phyloP scores from a whole-genome alignment of 2,888 invertebrate species.

The Hydriomena furcata region DNA sequence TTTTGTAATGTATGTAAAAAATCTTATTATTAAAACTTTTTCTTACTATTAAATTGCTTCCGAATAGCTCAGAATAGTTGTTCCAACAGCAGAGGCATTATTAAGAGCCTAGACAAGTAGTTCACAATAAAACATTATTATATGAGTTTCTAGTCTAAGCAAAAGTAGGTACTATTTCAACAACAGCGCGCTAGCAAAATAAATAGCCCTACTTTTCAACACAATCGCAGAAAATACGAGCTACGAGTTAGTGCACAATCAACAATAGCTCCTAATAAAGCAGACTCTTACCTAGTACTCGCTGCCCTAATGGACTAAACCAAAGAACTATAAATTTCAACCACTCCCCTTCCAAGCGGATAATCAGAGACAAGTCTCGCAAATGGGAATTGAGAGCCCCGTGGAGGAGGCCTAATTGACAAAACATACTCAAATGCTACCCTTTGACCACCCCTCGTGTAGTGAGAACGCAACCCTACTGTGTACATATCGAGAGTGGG shows the following conservation, averaged over 20 bases:
- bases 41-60: no score
- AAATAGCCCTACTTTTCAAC: constrained; percentile 17
- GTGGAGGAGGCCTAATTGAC: constrained; percentile 68
- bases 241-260: constrained; percentile 12
- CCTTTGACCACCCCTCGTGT: constrained; percentile 34
- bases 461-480: constrained; percentile 33
- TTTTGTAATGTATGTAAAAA: no score
- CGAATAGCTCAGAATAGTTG: no score
- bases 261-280: constrained; percentile 34
- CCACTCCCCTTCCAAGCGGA: constrained; percentile 70
- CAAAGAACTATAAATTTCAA: constrained; percentile 72
- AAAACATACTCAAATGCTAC: constrained; percentile 66
- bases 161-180: constrained; percentile 13
- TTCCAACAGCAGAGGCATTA: no score
- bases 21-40: no score
- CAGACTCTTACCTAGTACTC: constrained; percentile 45
- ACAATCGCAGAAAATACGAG: constrained; percentile 17
- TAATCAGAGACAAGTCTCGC: constrained; percentile 70
- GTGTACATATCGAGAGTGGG: not conserved
- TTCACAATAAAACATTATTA: no score
- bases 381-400: constrained; percentile 73
- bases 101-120: no score
- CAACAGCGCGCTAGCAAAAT: constrained; percentile 8
- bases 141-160: not conserved
- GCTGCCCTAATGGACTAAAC: constrained; percentile 66